A percentile compares a stretch with the other conserved stretches of the same genome.
These are phyloP conservation scores for Drosophila pallidifrons DNA, from an alignment of 1,140 invertebrate species.

Conservation along the genomic window DNA sequence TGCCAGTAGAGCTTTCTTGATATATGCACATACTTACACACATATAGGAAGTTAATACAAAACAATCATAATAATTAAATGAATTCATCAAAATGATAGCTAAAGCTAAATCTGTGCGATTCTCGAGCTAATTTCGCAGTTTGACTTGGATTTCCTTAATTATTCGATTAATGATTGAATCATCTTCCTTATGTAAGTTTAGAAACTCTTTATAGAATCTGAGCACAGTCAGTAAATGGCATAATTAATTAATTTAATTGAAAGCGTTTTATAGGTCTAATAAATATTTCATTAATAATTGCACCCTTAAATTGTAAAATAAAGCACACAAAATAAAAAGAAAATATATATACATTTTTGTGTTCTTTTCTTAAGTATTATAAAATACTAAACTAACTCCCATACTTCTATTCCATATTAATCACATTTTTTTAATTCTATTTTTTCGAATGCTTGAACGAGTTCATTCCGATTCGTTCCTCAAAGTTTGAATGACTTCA, in stretches of 20 bases:
- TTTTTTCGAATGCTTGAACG: neutral
- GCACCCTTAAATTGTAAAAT: no score
- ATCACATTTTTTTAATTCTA: neutral
- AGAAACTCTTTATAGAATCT: neutral
- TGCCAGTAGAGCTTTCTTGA: constrained; percentile 57
- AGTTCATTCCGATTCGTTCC: constrained; percentile 14
- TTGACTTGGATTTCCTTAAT: constrained; percentile 2
- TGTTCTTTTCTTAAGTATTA: no score
- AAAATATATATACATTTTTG: no score
- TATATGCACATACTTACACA: constrained; percentile 12
- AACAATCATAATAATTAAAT: constrained; percentile 15
- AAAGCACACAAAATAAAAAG: no score
- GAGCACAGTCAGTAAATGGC: no score
- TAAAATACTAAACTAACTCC: no score
- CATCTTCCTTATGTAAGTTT: neutral
- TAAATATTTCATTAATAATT: neutral
- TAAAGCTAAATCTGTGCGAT: neutral
- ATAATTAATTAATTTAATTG: neutral
- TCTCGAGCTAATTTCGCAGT: neutral
- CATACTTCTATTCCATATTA: neutral
- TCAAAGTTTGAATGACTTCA: constrained; percentile 5
- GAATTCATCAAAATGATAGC: neutral
- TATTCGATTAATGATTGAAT: neutral
- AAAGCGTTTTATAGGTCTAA: no score
- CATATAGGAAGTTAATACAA: constrained; percentile 21